Conservation (phyloP, 2,113 vertebrate species). For the Neoarius graeffei region DNA sequence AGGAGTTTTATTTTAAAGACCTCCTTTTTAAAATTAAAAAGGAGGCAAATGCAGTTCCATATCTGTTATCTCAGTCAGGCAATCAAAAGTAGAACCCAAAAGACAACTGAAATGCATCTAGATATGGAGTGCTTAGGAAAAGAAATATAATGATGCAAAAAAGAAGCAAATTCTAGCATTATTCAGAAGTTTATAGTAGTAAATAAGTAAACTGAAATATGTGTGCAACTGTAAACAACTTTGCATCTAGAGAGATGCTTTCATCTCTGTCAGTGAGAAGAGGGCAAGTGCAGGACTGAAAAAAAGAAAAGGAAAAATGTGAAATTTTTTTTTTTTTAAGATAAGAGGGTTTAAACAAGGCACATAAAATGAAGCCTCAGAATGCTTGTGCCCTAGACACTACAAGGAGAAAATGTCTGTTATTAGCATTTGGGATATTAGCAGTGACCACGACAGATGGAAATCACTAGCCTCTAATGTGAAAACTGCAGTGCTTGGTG, state of each 20-base stretch:
- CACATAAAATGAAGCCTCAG: conserved; percentile 73
- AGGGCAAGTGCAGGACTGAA: conserved; percentile 17
- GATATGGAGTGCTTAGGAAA: not conserved
- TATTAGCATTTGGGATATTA: conserved; percentile 43
- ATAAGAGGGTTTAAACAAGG: conserved; percentile 73
- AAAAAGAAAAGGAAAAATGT: conserved; percentile 39
- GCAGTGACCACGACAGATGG: not conserved
- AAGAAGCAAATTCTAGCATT: not conserved
- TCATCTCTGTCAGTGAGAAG: conserved; percentile 41
- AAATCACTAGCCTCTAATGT: conserved; percentile 32
- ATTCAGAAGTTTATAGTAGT: not conserved
- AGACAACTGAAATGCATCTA: conserved; percentile 14
- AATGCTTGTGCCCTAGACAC: conserved; percentile 73
- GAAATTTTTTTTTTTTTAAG: not conserved
- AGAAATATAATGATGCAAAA: not conserved
- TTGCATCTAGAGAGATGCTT: conserved; percentile 34
- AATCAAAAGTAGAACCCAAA: conserved; percentile 8
- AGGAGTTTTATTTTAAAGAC: not conserved
- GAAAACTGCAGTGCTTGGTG: conserved; percentile 9
- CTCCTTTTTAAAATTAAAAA: not conserved
- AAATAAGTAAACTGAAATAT: conserved; percentile 19
- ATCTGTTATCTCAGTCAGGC: not conserved
- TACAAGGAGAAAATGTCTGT: conserved; percentile 64
- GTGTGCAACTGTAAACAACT: conserved; percentile 36
- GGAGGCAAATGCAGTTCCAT: not conserved